These are phyloP conservation scores for Sisyra terminalis DNA, from an alignment of 2,888 invertebrate genomes.

Conservation along the genomic window DNA sequence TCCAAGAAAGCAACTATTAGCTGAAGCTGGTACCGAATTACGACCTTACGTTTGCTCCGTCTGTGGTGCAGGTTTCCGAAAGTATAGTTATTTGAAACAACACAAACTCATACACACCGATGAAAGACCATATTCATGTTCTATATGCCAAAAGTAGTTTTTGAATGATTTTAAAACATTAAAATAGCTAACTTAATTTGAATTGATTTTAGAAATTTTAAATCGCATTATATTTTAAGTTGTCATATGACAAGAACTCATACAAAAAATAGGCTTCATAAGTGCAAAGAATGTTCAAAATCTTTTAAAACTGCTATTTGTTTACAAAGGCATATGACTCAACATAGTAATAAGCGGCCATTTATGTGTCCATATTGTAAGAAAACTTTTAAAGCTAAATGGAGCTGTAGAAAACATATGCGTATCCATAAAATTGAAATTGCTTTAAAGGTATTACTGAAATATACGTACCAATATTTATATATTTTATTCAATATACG, in stretches of 20 bases:
- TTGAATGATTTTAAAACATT: neutral
- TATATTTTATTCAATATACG: too few species aligned
- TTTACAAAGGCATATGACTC: conserved; percentile 32
- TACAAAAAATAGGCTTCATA: conserved; percentile 20
- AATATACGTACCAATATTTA: too few species aligned
- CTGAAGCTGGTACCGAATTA: neutral
- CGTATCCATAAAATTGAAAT: conserved; percentile 38
- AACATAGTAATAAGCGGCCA: conserved; percentile 28
- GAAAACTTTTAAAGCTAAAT: conserved; percentile 37
- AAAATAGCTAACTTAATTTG: neutral
- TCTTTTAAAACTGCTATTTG: conserved; percentile 38
- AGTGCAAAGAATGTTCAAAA: conserved; percentile 22
- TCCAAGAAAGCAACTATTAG: neutral
- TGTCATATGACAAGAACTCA: conserved; percentile 22
- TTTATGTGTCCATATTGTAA: conserved; percentile 43
- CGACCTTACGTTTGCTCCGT: conserved; percentile 10
- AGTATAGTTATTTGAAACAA: conserved; percentile 39
- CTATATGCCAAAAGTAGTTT: conserved; percentile 20
- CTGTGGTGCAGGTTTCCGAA: conserved; percentile 31
- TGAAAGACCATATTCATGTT: conserved; percentile 21
- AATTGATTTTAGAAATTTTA: conserved; percentile 17
- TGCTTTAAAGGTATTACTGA: neutral
- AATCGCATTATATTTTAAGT: conserved; percentile 18
- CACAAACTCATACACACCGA: conserved; percentile 22
- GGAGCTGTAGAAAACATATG: conserved; percentile 47